Conservation (phyloP, 2,888 invertebrate species). For the Hesperia comma region DNA sequence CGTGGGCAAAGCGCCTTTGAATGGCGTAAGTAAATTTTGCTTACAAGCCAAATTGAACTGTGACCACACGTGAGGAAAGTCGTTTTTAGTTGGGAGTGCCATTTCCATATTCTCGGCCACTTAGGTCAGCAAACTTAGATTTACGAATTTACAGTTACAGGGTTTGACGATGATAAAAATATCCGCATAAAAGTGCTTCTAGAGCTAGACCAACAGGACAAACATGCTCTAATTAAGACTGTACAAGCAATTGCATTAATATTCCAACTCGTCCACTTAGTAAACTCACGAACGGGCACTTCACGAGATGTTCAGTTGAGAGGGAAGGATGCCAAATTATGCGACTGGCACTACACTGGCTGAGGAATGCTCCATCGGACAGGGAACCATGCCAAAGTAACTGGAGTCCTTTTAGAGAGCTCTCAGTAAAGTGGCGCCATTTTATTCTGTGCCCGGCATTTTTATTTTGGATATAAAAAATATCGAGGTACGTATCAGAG, state of each 20-base stretch:
- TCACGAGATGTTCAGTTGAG: slow-evolving; percentile 13
- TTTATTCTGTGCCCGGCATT: background rate
- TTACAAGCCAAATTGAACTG: too few species aligned
- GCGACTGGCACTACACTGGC: background rate
- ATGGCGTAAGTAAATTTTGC: too few species aligned
- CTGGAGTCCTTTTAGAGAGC: slow-evolving; percentile 5
- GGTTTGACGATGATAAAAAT: too few species aligned
- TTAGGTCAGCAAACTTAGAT: too few species aligned
- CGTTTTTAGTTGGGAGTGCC: too few species aligned
- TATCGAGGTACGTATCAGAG: background rate
- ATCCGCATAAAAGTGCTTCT: too few species aligned
- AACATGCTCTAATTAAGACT: too few species aligned
- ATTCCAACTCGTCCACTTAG: background rate
- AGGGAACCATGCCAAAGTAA: background rate
- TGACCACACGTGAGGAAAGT: too few species aligned
- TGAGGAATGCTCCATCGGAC: background rate
- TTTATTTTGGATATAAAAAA: background rate
- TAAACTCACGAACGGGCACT: background rate
- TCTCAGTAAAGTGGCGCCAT: background rate
- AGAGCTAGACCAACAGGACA: too few species aligned
- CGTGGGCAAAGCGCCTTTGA: too few species aligned
- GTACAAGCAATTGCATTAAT: background rate
- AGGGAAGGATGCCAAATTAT: slow-evolving; percentile 1
- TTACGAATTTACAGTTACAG: too few species aligned
- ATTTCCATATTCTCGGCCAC: too few species aligned